phyloP scores from a whole-genome alignment of 2,888 invertebrate species.

The Amiota communis region DNA sequence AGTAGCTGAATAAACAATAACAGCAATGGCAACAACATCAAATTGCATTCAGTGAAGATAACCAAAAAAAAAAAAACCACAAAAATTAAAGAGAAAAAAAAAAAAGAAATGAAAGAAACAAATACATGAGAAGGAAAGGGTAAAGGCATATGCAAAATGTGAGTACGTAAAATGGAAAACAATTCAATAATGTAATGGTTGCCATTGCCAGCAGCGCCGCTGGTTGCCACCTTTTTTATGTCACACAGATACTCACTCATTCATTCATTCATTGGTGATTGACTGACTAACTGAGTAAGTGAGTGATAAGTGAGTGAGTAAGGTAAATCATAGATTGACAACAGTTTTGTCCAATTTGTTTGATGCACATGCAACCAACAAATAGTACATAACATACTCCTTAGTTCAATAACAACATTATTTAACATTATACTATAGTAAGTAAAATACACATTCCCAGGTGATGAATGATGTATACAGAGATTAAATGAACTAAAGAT shows the following conservation, averaged over 20 bases:
- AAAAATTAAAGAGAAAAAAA: constrained; percentile 36
- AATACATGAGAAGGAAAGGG: background rate
- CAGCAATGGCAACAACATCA: background rate
- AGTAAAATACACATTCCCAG: too few relatives aligned
- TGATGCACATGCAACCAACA: too few relatives aligned
- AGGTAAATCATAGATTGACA: too few relatives aligned
- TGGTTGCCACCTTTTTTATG: background rate
- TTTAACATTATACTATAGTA: too few relatives aligned
- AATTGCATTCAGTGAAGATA: constrained; percentile 6
- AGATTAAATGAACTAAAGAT: too few relatives aligned
- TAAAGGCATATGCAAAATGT: background rate
- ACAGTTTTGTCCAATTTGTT: too few relatives aligned
- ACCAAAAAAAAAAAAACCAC: constrained; percentile 57
- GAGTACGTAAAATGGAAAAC: constrained; percentile 2
- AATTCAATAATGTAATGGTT: constrained; percentile 11
- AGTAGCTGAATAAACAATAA: too few relatives aligned
- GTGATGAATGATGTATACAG: too few relatives aligned
- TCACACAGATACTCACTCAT: background rate
- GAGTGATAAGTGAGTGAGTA: too few relatives aligned
- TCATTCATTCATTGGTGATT: background rate
- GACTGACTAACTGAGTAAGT: too few relatives aligned
- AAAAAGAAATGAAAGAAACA: constrained; percentile 34
- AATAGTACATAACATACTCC: too few relatives aligned
- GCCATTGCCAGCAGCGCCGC: constrained; percentile 34
- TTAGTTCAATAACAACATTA: too few relatives aligned